phyloP scores from a whole-genome alignment of 2,888 invertebrate genomes.

The Patella caerulea region DNA sequence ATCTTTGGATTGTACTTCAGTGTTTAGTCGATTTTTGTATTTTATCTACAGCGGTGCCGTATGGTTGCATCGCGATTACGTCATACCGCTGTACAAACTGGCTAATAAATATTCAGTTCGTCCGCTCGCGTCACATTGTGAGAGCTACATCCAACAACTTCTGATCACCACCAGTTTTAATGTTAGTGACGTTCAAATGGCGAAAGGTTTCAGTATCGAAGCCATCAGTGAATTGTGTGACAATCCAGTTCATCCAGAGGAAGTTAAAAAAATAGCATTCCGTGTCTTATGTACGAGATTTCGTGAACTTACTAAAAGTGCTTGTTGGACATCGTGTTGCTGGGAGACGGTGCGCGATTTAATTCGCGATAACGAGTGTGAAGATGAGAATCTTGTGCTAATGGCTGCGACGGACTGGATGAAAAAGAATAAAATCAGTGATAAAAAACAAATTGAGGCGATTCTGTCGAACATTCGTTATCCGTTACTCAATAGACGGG shows the following conservation, averaged over 20 bases:
- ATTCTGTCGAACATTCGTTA: slow-evolving; percentile 63
- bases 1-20: slow-evolving; percentile 58
- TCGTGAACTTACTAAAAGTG: slow-evolving; percentile 50
- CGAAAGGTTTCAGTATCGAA: slow-evolving; percentile 38
- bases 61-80: slow-evolving; percentile 65
- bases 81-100: slow-evolving; percentile 63
- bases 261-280: slow-evolving; percentile 53
- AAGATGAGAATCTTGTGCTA: slow-evolving; percentile 61
- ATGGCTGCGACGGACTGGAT: slow-evolving; percentile 65
- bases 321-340: slow-evolving; percentile 53
- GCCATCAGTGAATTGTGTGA: slow-evolving; percentile 39
- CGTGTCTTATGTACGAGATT: slow-evolving; percentile 59
- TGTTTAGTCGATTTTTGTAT: slow-evolving; percentile 66
- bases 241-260: slow-evolving; percentile 44
- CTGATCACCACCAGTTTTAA: slow-evolving; percentile 42
- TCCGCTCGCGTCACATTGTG: slow-evolving; percentile 62
- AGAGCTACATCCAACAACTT: slow-evolving; percentile 61
- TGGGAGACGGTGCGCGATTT: slow-evolving; percentile 60
- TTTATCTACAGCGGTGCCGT: slow-evolving; percentile 69
- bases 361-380: slow-evolving; percentile 54
- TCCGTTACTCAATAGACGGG: slow-evolving; percentile 58
- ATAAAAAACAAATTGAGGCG: slow-evolving; percentile 61
- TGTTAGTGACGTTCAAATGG: background rate
- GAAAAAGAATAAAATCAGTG: slow-evolving; percentile 64
- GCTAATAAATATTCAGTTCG: slow-evolving; percentile 66